Evolutionary conservation across 2,113 vertebrate species (phyloP), one percentile per base, ranked within the genome.

Genomic region (Toxostoma redivivum): DNA sequence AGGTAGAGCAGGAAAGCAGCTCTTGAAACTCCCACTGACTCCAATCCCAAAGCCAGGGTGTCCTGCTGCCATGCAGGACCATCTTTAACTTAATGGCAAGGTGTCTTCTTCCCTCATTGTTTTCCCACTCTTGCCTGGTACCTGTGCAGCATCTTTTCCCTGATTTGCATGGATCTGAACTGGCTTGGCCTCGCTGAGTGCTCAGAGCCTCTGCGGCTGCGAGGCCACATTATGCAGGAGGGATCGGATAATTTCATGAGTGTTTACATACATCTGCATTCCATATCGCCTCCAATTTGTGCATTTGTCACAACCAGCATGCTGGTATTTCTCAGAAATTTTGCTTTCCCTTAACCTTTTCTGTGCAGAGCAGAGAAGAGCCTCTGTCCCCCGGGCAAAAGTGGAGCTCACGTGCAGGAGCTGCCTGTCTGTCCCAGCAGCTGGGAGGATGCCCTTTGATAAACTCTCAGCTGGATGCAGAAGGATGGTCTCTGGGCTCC

Each of bases 231-330:
- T 96, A 94, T 96, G 84, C 95, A 90, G 80, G 80, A 96, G 76
- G 87, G 77, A 72, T 44, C 9, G 60, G 94, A 96, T 97, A 95
- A 97, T 97, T 97, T 90, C 70, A 90, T 81, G 87, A 67, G 1
- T 95, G 97, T 96, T 96, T 97, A 97, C 95, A 94, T 96, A 97
- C 60, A 96, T 97, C 95, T 97, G 92, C 95, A 97, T 97, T 91
- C 89, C 81, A 78, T 85, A 93, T 86, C 7, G 0, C 57, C 92
- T 95, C 87, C 82, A 96, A 95, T 97, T 95, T 96, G 94, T 74
- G 90, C 95, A 76, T 95, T 97, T 97, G 95, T 97, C 89, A 94
- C 83, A 97, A 92, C 53, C 92, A 95, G 86, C 94, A 88, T 47
- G 74, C 79, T 94, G 86, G 37, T 84, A 44, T 94, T 95, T 90